Conservation (phyloP, 1,140 invertebrate species). For the Eubasilissa regina region DNA sequence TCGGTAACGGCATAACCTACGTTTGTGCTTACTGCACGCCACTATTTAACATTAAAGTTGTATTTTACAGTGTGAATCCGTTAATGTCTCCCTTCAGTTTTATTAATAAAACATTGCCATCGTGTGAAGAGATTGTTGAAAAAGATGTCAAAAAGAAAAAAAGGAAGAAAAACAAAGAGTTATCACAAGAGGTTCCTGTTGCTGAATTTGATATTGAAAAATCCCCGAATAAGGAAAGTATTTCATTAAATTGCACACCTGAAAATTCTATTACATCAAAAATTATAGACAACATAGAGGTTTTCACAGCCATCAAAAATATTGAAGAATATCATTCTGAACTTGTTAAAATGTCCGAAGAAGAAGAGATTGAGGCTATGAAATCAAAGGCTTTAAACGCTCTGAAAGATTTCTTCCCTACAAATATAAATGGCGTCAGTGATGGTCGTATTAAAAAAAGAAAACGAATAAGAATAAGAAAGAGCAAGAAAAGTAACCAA, state of each 20-base stretch:
- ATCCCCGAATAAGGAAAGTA: conserved; percentile 46
- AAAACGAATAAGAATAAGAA: conserved; percentile 55
- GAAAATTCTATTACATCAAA: conserved; percentile 36
- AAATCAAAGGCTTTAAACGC: conserved; percentile 52
- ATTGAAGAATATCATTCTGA: conserved; percentile 53
- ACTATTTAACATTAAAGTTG: too few species aligned
- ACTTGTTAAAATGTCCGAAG: conserved; percentile 33
- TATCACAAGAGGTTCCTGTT: conserved; percentile 21
- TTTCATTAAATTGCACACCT: conserved; percentile 35
- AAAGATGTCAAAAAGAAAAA: conserved; percentile 60
- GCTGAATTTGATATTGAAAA: conserved; percentile 32
- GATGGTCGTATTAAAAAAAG: conserved; percentile 58
- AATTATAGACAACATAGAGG: conserved; percentile 39
- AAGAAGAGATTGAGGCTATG: conserved; percentile 47
- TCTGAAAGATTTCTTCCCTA: conserved; percentile 49
- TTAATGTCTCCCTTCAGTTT: conserved; percentile 42
- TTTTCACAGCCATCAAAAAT: conserved; percentile 50
- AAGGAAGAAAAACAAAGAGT: conserved; percentile 55
- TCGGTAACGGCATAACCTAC: too few species aligned
- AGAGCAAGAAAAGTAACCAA: conserved; percentile 55
- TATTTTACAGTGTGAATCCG: conserved; percentile 53
- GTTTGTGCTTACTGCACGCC: too few species aligned
- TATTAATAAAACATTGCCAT: background rate
- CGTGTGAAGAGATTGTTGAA: conserved; percentile 37
- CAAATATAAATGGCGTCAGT: conserved; percentile 51